Conservation (phyloP, 2,888 invertebrate genomes). For the Biston betularia region DNA sequence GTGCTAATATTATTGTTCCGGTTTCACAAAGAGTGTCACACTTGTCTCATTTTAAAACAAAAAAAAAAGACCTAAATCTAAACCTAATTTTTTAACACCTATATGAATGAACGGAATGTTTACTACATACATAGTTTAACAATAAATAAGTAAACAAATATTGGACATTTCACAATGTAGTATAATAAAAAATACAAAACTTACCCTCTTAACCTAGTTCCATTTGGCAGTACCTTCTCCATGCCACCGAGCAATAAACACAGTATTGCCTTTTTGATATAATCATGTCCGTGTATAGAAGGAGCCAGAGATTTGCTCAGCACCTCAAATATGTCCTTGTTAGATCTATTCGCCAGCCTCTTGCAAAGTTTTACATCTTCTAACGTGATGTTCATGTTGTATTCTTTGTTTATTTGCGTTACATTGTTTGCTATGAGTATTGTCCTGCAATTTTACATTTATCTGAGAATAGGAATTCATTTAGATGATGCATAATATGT, state of each 20-base stretch:
- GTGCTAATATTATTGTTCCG: too few relatives aligned
- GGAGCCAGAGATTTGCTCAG: slow-evolving; percentile 97
- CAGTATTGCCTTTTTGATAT: slow-evolving; percentile 97
- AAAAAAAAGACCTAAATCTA: too few relatives aligned
- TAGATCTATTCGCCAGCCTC: slow-evolving; percentile 89
- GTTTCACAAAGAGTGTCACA: too few relatives aligned
- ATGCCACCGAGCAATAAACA: slow-evolving; percentile 97
- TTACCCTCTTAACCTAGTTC: slow-evolving; percentile 95
- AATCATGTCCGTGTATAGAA: slow-evolving; percentile 98
- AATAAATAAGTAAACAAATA: too few relatives aligned
- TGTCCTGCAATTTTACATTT: slow-evolving; percentile 87
- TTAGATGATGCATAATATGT: too few relatives aligned
- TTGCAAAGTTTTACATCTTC: slow-evolving; percentile 97
- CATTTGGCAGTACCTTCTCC: slow-evolving; percentile 97
- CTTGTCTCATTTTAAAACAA: too few relatives aligned
- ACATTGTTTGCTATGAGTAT: slow-evolving; percentile 97
- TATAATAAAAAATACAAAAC: slow-evolving; percentile 32
- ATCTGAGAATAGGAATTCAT: not conserved
- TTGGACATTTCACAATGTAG: too few relatives aligned
- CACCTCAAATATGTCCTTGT: slow-evolving; percentile 94
- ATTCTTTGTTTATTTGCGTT: slow-evolving; percentile 95
- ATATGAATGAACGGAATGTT: too few relatives aligned
- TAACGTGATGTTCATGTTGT: slow-evolving; percentile 90
- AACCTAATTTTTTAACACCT: too few relatives aligned
- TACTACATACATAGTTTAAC: too few relatives aligned